phyloP scores from a whole-genome alignment of 23 tunicate species.

The Ciona savignyi region DNA sequence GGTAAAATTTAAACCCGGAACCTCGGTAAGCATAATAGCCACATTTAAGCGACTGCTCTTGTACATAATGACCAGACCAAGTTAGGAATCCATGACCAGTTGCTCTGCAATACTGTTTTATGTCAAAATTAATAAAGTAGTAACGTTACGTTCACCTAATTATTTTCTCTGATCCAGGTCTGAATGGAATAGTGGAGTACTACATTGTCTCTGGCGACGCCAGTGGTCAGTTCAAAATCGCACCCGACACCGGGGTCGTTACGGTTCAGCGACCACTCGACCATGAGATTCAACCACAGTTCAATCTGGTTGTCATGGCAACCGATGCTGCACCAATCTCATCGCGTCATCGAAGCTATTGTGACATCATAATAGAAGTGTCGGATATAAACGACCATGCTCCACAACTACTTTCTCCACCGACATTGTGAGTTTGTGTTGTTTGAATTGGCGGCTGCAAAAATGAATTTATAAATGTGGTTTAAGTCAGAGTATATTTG shows the following conservation, averaged over 20 bases:
- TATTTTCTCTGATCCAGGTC: no score
- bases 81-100: no score
- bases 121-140: no score
- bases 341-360: constrained; percentile 4
- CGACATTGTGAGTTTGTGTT: constrained; percentile 13
- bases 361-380: constrained; percentile 19
- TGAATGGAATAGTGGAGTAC: constrained; percentile 53
- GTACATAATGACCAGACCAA: no score
- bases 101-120: no score
- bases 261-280: constrained; percentile 18
- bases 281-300: constrained; percentile 25
- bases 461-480: no score
- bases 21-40: no score
- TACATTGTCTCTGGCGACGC: constrained; percentile 45
- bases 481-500: no score
- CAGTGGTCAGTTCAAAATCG: constrained; percentile 22
- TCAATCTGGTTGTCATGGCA: constrained; percentile 48
- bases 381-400: constrained; percentile 45
- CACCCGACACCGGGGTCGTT: constrained; percentile 17
- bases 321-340: constrained; percentile 25
- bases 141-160: no score
- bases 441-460: no score
- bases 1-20: no score
- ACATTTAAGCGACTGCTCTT: no score
- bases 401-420: constrained; percentile 22